These are phyloP conservation scores for Zaprionus tsacasi DNA, from an alignment of 1,140 invertebrate genomes.

Conservation along the genomic window DNA sequence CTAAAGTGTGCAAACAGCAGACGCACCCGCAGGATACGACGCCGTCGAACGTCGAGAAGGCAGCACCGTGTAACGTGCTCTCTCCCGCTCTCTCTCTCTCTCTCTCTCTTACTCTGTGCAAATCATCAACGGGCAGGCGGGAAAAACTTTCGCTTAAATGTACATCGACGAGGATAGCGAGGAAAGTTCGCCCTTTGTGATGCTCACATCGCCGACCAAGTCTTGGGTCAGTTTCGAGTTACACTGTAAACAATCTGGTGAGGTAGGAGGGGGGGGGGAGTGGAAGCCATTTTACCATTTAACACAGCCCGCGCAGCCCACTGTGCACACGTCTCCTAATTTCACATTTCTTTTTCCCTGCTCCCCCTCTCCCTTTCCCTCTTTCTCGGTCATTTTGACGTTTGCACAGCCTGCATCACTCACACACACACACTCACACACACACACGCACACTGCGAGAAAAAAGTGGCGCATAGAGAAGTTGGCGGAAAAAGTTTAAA, in stretches of 20 bases:
- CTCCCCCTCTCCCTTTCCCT: slow-evolving; percentile 6
- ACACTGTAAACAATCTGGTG: slow-evolving; percentile 61
- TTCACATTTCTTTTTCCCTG: slow-evolving; percentile 68
- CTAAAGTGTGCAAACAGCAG: slow-evolving; percentile 60
- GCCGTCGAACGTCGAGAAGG: slow-evolving; percentile 2
- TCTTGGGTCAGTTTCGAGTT: slow-evolving; percentile 76
- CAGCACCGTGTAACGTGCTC: not conserved
- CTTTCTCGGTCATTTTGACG: slow-evolving; percentile 40
- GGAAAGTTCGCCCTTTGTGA: slow-evolving; percentile 84
- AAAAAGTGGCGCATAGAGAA: slow-evolving; percentile 41
- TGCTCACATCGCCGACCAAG: slow-evolving; percentile 82
- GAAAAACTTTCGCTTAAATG: slow-evolving; percentile 81
- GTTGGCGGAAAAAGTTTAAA: slow-evolving; percentile 78
- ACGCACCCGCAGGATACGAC: slow-evolving; percentile 24
- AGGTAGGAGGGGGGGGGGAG: not conserved
- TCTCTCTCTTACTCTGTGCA: not conserved
- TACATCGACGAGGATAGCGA: slow-evolving; percentile 84
- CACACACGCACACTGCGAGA: slow-evolving; percentile 28
- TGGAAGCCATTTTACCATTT: slow-evolving; percentile 18
- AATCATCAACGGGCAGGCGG: slow-evolving; percentile 40
- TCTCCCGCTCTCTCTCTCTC: not conserved
- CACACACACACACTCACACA: slow-evolving; percentile 32
- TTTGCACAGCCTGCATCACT: slow-evolving; percentile 25
- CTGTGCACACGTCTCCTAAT: slow-evolving; percentile 72
- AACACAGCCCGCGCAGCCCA: slow-evolving; percentile 18